A percentile compares a stretch with the other conserved stretches of the same genome.
phyloP scores from a whole-genome alignment of 2,797 vertebrate genomes.

The Peromyscus melanophrys region DNA sequence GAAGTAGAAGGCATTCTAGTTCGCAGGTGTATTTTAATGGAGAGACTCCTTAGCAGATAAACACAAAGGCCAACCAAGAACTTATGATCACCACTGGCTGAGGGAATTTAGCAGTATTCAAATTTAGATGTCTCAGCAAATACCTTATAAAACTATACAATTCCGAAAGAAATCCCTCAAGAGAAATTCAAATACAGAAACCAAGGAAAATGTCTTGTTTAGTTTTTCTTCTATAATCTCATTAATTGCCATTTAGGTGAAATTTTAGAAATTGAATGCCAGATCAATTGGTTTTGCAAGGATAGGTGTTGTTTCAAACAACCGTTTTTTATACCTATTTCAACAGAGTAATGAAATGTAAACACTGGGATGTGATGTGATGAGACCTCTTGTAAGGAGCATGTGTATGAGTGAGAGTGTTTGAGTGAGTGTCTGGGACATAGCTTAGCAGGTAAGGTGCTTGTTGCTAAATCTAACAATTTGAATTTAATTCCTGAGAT shows the following conservation, averaged over 20 bases:
- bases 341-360: slow-evolving; percentile 43
- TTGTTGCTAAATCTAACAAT: not conserved
- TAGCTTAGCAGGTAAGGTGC: not conserved
- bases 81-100: not conserved
- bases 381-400: not conserved
- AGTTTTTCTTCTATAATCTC: slow-evolving; percentile 47
- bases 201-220: not conserved
- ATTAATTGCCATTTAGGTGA: slow-evolving; percentile 59
- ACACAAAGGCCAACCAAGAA: not conserved
- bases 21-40: slow-evolving; percentile 37
- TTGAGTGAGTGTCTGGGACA: not conserved
- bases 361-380: not conserved
- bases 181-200: slow-evolving; percentile 19
- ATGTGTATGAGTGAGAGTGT: too few species aligned
- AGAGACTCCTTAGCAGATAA: slow-evolving; percentile 27
- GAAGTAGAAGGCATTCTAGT: not conserved
- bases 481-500: too few species aligned
- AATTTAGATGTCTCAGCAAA: slow-evolving; percentile 35
- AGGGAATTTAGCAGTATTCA: not conserved
- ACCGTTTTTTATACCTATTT: slow-evolving; percentile 6
- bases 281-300: slow-evolving; percentile 51
- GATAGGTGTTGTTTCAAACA: not conserved
- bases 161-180: not conserved
- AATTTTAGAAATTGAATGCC: slow-evolving; percentile 25
- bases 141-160: not conserved